Base-by-base conservation (phyloP, 1,140 invertebrate species). In the Microplitis demolitor region DNA sequence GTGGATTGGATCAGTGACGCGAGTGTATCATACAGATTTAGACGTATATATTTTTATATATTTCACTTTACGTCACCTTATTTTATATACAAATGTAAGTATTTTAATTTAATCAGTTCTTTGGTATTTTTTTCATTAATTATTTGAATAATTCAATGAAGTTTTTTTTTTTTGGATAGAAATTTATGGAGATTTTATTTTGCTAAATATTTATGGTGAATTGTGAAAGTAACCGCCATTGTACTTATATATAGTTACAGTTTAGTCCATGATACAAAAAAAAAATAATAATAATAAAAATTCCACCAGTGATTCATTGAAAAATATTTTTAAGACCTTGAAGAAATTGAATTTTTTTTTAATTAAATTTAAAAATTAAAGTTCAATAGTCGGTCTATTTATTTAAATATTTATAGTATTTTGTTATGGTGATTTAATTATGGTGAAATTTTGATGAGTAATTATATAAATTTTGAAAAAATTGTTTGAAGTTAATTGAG, bases 21-120 rank as follows among this genome's bases (percentile, higher is more conserved):
- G 76, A 77, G 75, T 73, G 79, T 80, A 74, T 79, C 74, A 81
- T 77, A 79, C 72, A 73, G 69, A 69, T 72, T 16, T 68, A 58
- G 39, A 74, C 68, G 72, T 37, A 11, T 34, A 13, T 14, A 4
- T 31, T 53, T 8, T 53, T 31, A 11, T 71, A 16, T 4, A 50
- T 6, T n/a, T 50, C 24, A 13, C 45, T 14, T 37, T 34, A 35
- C 39, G 39, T 8, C 39, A 45, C 8, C 39, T 45, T 45, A 45
- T 45, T 45, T 45, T 45, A 45, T 45, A 6, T 45, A 45, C 39
- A 9, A 24, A 24, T 45, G 39, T 45, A 45, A 45, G 45, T 53
- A 3, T 33, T 53, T 6, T 53, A 69, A 69, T 37, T 45, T 8
- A 45, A 11, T 45, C 6, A 45, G 8, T 45, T 50, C 16, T 51